Conservation (phyloP, 2,888 invertebrate genomes). For the Sylvicola fuscatus region DNA sequence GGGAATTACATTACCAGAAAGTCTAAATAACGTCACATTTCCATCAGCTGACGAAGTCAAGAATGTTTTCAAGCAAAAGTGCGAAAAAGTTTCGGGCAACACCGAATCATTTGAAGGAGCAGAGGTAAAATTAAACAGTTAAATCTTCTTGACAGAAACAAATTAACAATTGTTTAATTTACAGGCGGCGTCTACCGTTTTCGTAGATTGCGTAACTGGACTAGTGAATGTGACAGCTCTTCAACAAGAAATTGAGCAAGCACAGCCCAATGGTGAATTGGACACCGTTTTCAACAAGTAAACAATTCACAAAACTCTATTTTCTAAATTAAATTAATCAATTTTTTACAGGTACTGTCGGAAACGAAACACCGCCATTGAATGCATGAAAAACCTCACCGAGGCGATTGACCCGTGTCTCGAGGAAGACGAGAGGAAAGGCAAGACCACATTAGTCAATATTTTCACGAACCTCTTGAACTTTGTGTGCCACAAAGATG, state of each 20-base stretch:
- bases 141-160: no score
- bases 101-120: no score
- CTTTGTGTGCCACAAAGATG: conserved; percentile 61
- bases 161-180: no score
- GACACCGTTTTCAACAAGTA: conserved; percentile 47
- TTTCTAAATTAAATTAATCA: neutral
- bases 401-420: conserved; percentile 39
- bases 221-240: conserved; percentile 37
- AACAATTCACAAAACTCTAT: conserved; percentile 7
- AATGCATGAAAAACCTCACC: conserved; percentile 37
- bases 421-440: conserved; percentile 35
- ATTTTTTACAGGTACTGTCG: conserved; percentile 38
- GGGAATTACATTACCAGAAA: no score
- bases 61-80: no score
- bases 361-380: conserved; percentile 24
- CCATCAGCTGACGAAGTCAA: no score
- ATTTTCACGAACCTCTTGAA: conserved; percentile 46
- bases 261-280: conserved; percentile 45
- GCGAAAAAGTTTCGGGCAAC: no score
- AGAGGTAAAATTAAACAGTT: no score
- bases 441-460: conserved; percentile 38
- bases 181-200: no score
- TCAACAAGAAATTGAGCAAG: conserved; percentile 42
- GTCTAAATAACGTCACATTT: no score
- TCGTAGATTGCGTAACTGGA: conserved; percentile 28